Evolutionary conservation across 2,113 vertebrate species (phyloP).

Genomic region (Apteryx owenii): DNA sequence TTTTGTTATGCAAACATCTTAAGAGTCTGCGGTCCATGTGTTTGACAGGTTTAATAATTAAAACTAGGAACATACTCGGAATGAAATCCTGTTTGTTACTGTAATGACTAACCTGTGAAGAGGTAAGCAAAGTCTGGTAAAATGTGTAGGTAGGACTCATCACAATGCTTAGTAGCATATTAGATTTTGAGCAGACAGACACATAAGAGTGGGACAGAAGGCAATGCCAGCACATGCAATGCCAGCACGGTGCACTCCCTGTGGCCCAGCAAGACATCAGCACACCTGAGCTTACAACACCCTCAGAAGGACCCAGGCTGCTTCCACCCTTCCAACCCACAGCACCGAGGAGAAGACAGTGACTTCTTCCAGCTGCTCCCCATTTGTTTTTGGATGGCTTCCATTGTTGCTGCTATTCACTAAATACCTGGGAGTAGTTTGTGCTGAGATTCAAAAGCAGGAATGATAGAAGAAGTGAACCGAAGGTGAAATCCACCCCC

Average conservation of each 20-base stretch:
- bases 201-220: neutral
- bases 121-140: neutral
- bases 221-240: neutral
- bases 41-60: neutral
- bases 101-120: neutral
- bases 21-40: neutral
- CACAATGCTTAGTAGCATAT: neutral
- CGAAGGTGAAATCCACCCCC: neutral
- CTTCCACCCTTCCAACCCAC: neutral
- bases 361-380: neutral
- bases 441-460: neutral
- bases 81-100: neutral
- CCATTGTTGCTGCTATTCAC: neutral
- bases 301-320: neutral
- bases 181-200: neutral
- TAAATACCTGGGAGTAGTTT: neutral
- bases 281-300: neutral
- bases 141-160: neutral
- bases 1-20: neutral
- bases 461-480: neutral
- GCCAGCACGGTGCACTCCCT: neutral
- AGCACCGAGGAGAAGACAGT: neutral
- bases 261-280: neutral
- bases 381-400: neutral
- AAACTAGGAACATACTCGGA: neutral